Evolutionary conservation across 2,888 invertebrate species (phyloP), one percentile per base, ranked within the genome.

Genomic region (Calephelis perditalis): DNA sequence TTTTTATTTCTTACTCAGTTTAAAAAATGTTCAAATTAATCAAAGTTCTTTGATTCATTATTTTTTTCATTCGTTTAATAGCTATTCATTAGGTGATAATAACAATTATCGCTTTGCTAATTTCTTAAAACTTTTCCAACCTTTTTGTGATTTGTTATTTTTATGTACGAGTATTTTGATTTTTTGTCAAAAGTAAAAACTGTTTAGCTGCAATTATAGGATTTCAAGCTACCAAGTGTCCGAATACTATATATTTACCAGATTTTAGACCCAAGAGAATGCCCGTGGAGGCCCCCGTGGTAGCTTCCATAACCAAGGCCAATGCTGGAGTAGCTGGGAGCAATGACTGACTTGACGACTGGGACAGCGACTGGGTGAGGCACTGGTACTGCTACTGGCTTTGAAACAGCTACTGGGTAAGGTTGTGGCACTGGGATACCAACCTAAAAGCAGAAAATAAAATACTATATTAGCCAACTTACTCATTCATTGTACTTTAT

Each of bases 391-490:
- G 90, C 87, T 5, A 87, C 82, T 3, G 89, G 87, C 62, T 72
- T 85, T 4, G 86, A 71, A 1, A 91, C 86, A 2, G 86, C 83
- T 1, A 91, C 91, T 12, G 91, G 89, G 73, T 86, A 90, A 3
- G 90, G 90, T 0, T 84, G 85, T 6, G 91, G 90, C 0, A 90
- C 85, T 36, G 89, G 89, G 0, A 86, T 79, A 46, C 87, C 88
- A 47, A 89, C 86, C 89, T 90, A 73, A 36, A 76, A 78, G 5
- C 26, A 15, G n/a, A 3, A 57, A 8, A 40, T 2, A 40, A 40
- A 40, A 5, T 40, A 8, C 6, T 40, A 2, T 40, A 40, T 8
- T 40, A 7, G 1, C 8, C 8, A 40, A 40, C 40, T 40, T 26
- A 26, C 26, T 3, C 26, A 26, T 26, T 26, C 26, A 26, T 26